A percentile compares a stretch with the other conserved stretches of the same genome.
Evolutionary conservation across 2,113 vertebrate species (phyloP).

Genomic region (Eulemur macaco): DNA sequence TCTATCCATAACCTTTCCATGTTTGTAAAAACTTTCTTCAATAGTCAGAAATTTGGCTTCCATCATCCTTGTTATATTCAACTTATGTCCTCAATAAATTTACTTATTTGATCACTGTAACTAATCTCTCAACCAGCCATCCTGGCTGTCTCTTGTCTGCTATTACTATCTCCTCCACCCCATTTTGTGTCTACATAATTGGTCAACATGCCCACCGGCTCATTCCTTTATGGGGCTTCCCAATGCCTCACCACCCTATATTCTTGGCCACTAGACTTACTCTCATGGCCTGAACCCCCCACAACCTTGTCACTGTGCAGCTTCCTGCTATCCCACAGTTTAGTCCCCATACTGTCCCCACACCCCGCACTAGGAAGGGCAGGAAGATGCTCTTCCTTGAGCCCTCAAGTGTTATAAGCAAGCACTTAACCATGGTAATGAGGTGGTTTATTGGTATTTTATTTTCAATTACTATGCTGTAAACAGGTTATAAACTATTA

Average conservation of each 20-base stretch:
- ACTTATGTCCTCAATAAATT: not conserved
- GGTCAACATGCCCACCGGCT: not conserved
- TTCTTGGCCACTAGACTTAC: not conserved
- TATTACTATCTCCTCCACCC: not conserved
- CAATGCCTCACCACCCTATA: not conserved
- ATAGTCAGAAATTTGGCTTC: conserved; percentile 28
- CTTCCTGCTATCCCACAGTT: not conserved
- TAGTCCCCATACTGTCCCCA: not conserved
- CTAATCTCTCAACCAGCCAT: not conserved
- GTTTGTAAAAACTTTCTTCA: not conserved
- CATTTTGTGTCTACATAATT: not conserved
- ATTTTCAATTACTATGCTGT: conserved; percentile 11
- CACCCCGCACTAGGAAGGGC: not conserved
- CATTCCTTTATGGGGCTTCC: not conserved
- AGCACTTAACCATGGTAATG: not conserved
- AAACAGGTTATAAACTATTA: conserved; percentile 51
- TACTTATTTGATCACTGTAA: not conserved
- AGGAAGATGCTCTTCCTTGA: not conserved
- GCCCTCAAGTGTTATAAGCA: not conserved
- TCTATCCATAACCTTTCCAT: not conserved
- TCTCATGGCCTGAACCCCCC: not conserved
- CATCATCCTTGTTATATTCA: not conserved
- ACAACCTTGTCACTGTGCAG: not conserved
- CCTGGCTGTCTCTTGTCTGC: not conserved
- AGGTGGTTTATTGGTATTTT: conserved; percentile 39